Evolutionary conservation across 2,888 invertebrate species (phyloP), one percentile per base, ranked within the genome.

Genomic region (Oscheius sp.): DNA sequence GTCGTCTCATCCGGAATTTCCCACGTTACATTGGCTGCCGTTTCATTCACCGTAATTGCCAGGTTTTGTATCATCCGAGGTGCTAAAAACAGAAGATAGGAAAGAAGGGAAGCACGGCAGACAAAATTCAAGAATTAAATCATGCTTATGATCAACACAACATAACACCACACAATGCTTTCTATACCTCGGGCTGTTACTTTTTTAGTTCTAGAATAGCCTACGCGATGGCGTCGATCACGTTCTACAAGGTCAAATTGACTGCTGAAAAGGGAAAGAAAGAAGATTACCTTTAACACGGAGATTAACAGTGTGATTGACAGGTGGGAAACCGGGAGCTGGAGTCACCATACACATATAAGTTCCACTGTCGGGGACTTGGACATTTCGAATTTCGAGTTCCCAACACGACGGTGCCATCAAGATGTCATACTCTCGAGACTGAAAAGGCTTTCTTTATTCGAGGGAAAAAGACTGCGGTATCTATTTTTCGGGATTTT

Each of bases 31-130:
- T 69, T 62, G 2, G 82, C 84, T 36, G 72, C 71, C 17, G 78
- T 79, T 56, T 81, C 76, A 26, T 75, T 80, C 20, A 79, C 68
- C 30, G 63, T 71, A 3, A 84, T 75, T 4, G 65, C 67, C n/a
- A 85, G 72, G 51, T 85, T 85, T 50, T 78, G 72, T 41, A 85
- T 82, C 72, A 73, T 82, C 20, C 80, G 73, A n/a, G 84, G 82
- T 2, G 79, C 85, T 85, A 75, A 56, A 78, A 77, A 38, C 38
- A 24, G n/a, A 8, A 33, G 20, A 56, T 5, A 22, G 26, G 44
- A 59, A 41, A 26, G n/a, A 41, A 57, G 22, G 26, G 22, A 32
- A 54, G 32, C 30, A 65, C 44, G 26, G 32, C 54, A 56, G 38
- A 54, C n/a, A 54, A 9, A 6, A 54, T 12, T 20, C 17, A 28